These are phyloP conservation scores for Serranus cabrilla DNA, from an alignment of 2,797 vertebrate genomes.

Conservation along the genomic window DNA sequence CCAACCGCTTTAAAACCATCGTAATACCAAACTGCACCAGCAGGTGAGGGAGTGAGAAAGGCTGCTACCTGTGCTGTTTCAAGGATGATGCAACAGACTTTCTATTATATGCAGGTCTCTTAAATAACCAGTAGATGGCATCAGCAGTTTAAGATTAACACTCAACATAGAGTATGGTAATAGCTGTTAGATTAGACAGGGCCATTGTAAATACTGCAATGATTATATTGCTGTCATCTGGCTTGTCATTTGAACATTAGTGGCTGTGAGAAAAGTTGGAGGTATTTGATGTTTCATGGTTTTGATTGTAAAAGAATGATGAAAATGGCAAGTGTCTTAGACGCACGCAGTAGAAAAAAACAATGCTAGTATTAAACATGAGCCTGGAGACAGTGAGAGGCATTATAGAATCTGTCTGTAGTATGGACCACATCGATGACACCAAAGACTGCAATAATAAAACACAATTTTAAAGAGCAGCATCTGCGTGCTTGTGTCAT, in stretches of 20 bases:
- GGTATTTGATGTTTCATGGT: not conserved
- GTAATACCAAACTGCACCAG: slow-evolving; percentile 31
- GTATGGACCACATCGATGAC: not conserved
- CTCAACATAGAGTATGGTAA: slow-evolving; percentile 8
- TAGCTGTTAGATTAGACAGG: slow-evolving; percentile 17
- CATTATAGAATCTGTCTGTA: not conserved
- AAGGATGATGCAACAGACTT: slow-evolving; percentile 67
- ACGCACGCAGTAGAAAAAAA: not conserved
- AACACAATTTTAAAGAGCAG: not conserved
- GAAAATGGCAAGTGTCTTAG: too few species aligned
- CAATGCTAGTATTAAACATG: not conserved
- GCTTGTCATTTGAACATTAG: slow-evolving; percentile 4
- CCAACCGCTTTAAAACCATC: not conserved
- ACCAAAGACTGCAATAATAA: not conserved
- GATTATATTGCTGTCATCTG: not conserved
- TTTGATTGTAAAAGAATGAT: not conserved
- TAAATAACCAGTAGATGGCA: slow-evolving; percentile 81
- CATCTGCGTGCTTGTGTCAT: slow-evolving; percentile 8
- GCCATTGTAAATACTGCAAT: not conserved
- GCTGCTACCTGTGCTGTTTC: slow-evolving; percentile 16
- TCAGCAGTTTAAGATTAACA: slow-evolving; percentile 70
- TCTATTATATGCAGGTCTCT: slow-evolving; percentile 61
- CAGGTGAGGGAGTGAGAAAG: slow-evolving; percentile 4
- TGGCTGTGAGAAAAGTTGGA: not conserved
- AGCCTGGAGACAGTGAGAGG: not conserved